These are phyloP conservation scores for Calliopum simillimum DNA, from an alignment of 2,888 invertebrate genomes.

Conservation along the genomic window DNA sequence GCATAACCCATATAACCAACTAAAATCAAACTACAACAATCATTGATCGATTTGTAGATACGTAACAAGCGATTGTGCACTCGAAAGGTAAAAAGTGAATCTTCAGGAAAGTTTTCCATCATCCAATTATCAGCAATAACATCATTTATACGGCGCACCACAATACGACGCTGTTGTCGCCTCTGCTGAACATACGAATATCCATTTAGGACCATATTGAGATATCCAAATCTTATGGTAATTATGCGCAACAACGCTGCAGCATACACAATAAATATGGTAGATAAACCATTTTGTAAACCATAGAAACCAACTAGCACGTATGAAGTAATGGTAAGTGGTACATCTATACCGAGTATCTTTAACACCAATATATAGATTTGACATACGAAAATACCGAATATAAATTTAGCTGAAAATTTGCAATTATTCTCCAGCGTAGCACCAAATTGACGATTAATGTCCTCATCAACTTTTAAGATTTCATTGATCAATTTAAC, in stretches of 20 bases:
- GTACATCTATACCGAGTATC: slow-evolving; percentile 42
- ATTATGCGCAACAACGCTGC: slow-evolving; percentile 57
- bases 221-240: slow-evolving; percentile 57
- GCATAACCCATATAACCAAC: slow-evolving; percentile 62
- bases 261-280: slow-evolving; percentile 58
- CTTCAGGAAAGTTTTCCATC: slow-evolving; percentile 57
- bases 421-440: slow-evolving; percentile 54
- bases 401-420: slow-evolving; percentile 52
- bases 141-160: slow-evolving; percentile 36
- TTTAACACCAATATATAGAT: slow-evolving; percentile 56
- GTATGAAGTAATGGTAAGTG: slow-evolving; percentile 53
- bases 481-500: slow-evolving; percentile 60
- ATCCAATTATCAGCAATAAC: background rate
- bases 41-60: slow-evolving; percentile 60
- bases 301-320: slow-evolving; percentile 55
- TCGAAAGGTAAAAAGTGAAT: slow-evolving; percentile 60
- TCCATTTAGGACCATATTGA: slow-evolving; percentile 57
- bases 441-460: slow-evolving; percentile 51
- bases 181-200: slow-evolving; percentile 56
- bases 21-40: slow-evolving; percentile 59
- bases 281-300: slow-evolving; percentile 58
- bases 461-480: slow-evolving; percentile 59
- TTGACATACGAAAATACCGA: slow-evolving; percentile 54
- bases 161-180: slow-evolving; percentile 26
- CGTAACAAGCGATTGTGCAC: slow-evolving; percentile 60